Percentiles rank a stretch among this genome's conserved stretches.
These are phyloP conservation scores for Fissipunctia ypsillon DNA, from an alignment of 2,888 invertebrate species.

Conservation along the genomic window DNA sequence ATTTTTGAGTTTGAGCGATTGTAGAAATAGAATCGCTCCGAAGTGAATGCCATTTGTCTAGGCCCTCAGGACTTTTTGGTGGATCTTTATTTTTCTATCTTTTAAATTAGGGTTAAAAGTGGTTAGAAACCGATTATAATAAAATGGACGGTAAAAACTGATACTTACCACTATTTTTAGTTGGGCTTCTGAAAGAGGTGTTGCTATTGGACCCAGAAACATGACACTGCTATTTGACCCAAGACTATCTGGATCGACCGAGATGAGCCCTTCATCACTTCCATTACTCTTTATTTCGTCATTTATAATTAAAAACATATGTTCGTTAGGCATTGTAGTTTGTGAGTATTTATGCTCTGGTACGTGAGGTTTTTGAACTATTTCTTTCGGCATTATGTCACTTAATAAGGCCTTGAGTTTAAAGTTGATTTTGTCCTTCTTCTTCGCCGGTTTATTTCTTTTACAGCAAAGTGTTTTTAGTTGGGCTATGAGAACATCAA, in stretches of 20 bases:
- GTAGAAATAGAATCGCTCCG: too few relatives aligned
- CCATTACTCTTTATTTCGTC: conserved; percentile 83
- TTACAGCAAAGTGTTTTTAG: conserved; percentile 85
- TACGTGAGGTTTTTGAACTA: conserved; percentile 43
- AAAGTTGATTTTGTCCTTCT: conserved; percentile 49
- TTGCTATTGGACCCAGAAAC: conserved; percentile 84
- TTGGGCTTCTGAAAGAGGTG: conserved; percentile 79
- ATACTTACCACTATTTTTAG: conserved; percentile 83
- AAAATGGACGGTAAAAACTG: neutral
- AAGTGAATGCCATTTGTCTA: too few relatives aligned
- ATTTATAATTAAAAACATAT: conserved; percentile 85
- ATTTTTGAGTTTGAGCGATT: too few relatives aligned
- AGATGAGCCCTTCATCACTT: conserved; percentile 79
- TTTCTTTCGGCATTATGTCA: conserved; percentile 61
- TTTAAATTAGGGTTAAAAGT: neutral
- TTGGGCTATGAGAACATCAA: conserved; percentile 84
- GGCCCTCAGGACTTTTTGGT: too few relatives aligned
- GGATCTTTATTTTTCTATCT: neutral
- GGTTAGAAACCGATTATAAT: neutral
- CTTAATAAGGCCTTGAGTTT: conserved; percentile 67
- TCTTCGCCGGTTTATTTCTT: conserved; percentile 69
- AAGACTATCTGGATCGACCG: conserved; percentile 85
- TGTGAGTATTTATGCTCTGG: conserved; percentile 41
- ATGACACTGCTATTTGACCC: conserved; percentile 83
- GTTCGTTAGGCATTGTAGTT: conserved; percentile 72